Evolutionary conservation across 2,797 vertebrate species (phyloP), one percentile per base, ranked within the genome.

Genomic region (Synaphobranchus kaupii): DNA sequence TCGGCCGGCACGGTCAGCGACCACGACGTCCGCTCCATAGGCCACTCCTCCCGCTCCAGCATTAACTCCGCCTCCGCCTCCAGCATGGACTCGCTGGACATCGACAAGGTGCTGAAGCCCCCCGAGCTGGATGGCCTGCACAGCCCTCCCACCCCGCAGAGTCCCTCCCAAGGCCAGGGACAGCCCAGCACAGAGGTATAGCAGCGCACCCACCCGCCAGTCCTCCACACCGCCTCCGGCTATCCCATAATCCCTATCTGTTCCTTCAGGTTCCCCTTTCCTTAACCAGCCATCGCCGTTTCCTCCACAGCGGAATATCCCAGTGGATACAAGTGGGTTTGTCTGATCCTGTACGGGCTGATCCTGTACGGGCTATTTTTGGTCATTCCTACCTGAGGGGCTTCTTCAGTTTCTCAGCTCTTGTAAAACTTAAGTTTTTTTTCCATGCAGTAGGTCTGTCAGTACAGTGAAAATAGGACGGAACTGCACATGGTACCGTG

Each of bases 51-150:
- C 50, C 95, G 95, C 58, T 97, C 97, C 84, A 97, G 97, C 87
- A 86, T 97, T 81, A 96, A 96, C 76, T 97, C 97, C 7, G 96
- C 96, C 83, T 90, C 91, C 0, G 96, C 97, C 54, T 97, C 97
- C 84, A 97, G 97, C 92, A 97, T 97, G 97, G 97, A 97, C 89
- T 97, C 97, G 58, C 92, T 97, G 92, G 97, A 97, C 93, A 96
- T 96, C 0, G 96, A 97, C 89, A 97, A 97, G 92, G 94, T 96
- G 89, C 91, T 86, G 0, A 95, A 96, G 84, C 96, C 97, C 87
- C 95, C 97, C 78, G 97, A 97, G 5, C 90, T 96, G 87, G 97
- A 97, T 89, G 91, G 96, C 90, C 93, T 88, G 17, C 86, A 1
- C 81, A 34, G 63, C 31, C 86, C 63, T 0, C 25, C 44, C 0